Evolutionary conservation across 2,113 vertebrate genomes (phyloP).

Genomic region (Barnardius zonarius): DNA sequence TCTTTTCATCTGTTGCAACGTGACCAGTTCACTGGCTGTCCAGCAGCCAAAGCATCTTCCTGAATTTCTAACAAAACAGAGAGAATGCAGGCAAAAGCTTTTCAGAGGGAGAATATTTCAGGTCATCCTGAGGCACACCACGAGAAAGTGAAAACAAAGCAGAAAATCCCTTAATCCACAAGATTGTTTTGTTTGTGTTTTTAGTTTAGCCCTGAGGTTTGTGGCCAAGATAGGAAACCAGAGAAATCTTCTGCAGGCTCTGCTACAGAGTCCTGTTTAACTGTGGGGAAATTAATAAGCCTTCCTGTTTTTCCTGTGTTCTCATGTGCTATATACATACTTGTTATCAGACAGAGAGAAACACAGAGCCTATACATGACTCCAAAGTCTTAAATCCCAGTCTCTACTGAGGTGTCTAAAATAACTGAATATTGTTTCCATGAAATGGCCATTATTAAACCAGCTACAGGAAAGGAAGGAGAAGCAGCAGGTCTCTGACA

Average conservation of each 20-base stretch:
- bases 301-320: neutral
- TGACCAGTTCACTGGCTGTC: neutral
- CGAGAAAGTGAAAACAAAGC: neutral
- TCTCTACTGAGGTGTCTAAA: neutral
- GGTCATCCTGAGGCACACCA: neutral
- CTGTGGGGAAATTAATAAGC: constrained; percentile 5
- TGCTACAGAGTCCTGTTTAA: neutral
- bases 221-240: constrained; percentile 9
- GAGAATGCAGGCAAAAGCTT: neutral
- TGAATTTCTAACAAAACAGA: neutral
- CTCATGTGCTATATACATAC: neutral
- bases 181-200: neutral
- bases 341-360: neutral
- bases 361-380: neutral
- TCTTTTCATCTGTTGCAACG: neutral
- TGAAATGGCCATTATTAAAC: neutral
- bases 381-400: neutral
- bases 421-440: neutral
- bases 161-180: neutral
- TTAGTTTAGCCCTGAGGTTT: constrained; percentile 1
- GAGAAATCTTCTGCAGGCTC: constrained; percentile 20
- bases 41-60: neutral
- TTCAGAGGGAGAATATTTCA: neutral
- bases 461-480: neutral
- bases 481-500: neutral